Percentiles rank a stretch among this genome's conserved stretches.
phyloP scores from a whole-genome alignment of 2,113 vertebrate genomes.

The Chlamydotis undulata region DNA sequence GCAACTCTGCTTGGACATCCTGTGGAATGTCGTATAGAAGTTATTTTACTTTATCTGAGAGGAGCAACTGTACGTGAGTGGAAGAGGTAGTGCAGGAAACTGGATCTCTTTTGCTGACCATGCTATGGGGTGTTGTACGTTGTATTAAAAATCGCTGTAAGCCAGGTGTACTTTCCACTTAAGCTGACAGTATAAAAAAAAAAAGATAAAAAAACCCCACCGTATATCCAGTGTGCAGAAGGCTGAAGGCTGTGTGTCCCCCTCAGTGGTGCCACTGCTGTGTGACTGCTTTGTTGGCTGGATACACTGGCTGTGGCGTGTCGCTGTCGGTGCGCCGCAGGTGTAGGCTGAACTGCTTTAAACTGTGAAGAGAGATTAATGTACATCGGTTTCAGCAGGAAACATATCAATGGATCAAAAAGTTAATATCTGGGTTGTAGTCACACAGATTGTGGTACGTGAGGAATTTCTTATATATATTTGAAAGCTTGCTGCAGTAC shows the following conservation, averaged over 20 bases:
- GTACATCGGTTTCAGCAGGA: neutral
- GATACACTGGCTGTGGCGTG: neutral
- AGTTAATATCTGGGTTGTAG: neutral
- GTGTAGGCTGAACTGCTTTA: neutral
- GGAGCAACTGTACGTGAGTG: neutral
- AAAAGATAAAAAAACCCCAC: no score
- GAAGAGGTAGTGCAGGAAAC: neutral
- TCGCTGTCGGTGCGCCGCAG: neutral
- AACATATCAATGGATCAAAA: neutral
- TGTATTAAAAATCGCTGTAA: neutral
- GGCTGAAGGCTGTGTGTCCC: neutral
- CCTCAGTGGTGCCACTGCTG: neutral
- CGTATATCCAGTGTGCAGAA: fast-evolving
- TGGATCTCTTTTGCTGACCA: fast-evolving
- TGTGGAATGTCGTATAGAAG: neutral
- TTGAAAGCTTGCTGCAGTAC: neutral
- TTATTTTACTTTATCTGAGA: neutral
- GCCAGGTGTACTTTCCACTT: neutral
- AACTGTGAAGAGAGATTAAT: fast-evolving
- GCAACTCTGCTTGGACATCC: neutral
- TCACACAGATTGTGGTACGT: neutral
- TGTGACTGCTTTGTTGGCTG: neutral
- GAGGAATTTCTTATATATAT: neutral
- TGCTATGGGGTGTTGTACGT: fast-evolving
- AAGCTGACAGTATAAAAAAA: neutral